Evolutionary conservation across 2,113 vertebrate genomes (phyloP), one percentile per base, ranked within the genome.

Genomic region (Ursus arctos): DNA sequence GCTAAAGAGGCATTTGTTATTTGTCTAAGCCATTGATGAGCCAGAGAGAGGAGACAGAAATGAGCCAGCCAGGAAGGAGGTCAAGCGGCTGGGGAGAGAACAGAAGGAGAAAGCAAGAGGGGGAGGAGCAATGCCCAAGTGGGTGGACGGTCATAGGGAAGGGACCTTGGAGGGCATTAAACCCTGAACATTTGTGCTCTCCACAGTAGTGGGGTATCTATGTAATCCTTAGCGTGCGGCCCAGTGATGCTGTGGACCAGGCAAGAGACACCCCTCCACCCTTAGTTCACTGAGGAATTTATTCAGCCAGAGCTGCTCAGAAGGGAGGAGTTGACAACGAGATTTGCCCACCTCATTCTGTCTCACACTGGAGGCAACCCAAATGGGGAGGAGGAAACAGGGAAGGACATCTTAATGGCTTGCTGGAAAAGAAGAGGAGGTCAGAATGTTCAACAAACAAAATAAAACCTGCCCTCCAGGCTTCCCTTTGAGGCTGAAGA

Each of bases 1-100:
- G 92, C 95, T 98, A 97, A 97, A 97, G 97, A 96, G 76, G 89
- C 87, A 55, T 95, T 94, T 97, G 69, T 95, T 98, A 95, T 98
- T 98, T 98, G 91, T 96, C 91, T 97, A 97, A 87, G 97, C 96
- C 95, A 89, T 88, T 90, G 96, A 88, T 88, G 95, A 91, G 91
- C 87, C 95, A 93, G 40, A 97, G 91, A 97, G 76, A 98, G 72
- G 87, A 97, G 91, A 98, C 85, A 97, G 88, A 97, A 97, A 96
- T 91, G 97, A 98, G 97, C 96, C 97, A 98, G 81, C 14, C 71
- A 87, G 24, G 5, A 81, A 65, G 28, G 24, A 65, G 12, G 10
- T 22, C 49, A 7, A 59, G 92, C 84, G 22, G 16, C 49, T 90
- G 16, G 55, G 21, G 18, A 65, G 18, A 88, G 15, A 79, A 69